These are phyloP conservation scores for Montipora foliosa DNA, from an alignment of 64 coral and sea anemone species.

Conservation along the genomic window DNA sequence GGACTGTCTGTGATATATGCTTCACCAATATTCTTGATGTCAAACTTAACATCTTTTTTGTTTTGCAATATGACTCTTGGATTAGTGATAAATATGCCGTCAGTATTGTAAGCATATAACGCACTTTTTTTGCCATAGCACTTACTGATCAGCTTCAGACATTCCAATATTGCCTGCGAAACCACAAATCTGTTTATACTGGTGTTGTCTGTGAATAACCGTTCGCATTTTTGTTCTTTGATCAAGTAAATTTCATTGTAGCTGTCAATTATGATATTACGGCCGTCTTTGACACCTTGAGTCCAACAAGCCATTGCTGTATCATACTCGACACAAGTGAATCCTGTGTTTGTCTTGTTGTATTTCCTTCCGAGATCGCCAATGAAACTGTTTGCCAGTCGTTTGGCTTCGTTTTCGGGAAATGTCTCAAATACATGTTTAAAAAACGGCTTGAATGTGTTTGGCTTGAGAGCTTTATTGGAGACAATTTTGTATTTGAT, in stretches of 20 bases:
- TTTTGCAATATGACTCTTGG: not conserved
- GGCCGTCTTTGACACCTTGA: not conserved
- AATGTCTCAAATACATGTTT: constrained; percentile 11
- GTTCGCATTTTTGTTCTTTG: no score
- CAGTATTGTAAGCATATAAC: not conserved
- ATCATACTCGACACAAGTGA: not conserved
- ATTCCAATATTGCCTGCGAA: not conserved
- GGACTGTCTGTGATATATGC: constrained; percentile 4
- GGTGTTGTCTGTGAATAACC: constrained; percentile 9
- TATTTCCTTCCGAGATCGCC: constrained; percentile 36
- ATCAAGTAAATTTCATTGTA: not conserved
- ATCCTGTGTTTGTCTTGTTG: not conserved
- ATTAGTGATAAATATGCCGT: not conserved
- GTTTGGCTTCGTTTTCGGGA: not conserved
- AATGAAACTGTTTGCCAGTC: constrained; percentile 34
- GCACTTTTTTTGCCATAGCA: not conserved
- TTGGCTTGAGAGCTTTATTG: not conserved
- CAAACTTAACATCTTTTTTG: not conserved
- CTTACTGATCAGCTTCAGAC: not conserved
- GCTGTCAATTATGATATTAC: constrained; percentile 18
- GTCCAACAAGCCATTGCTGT: constrained; percentile 40
- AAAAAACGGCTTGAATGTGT: constrained; percentile 25
- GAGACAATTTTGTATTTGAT: constrained; percentile 27
- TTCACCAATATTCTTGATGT: not conserved
- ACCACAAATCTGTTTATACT: constrained; percentile 39